These are phyloP conservation scores for Aleiodes leptofemur DNA, from an alignment of 2,888 invertebrate genomes.

Conservation along the genomic window DNA sequence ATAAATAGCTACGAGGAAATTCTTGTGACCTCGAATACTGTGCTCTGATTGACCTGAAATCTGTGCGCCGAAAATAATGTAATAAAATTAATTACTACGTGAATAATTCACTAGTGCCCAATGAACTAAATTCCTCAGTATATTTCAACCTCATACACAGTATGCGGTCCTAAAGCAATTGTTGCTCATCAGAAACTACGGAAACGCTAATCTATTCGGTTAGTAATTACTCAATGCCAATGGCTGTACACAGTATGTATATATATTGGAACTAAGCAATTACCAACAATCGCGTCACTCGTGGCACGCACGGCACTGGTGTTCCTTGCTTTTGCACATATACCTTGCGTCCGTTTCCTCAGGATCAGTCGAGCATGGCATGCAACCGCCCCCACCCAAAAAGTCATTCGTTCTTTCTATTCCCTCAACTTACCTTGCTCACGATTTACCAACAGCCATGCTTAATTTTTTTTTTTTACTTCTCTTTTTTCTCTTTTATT, in stretches of 20 bases:
- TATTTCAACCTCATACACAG: too few relatives aligned
- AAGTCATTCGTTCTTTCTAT: background rate
- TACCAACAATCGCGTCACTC: slow-evolving; percentile 29
- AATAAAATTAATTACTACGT: too few relatives aligned
- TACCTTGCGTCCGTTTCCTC: slow-evolving; percentile 25
- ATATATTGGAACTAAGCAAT: slow-evolving; percentile 18
- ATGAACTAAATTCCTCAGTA: too few relatives aligned
- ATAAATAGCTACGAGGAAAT: too few relatives aligned
- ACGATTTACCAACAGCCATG: background rate
- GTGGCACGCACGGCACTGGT: slow-evolving; percentile 29
- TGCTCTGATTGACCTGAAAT: too few relatives aligned
- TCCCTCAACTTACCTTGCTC: slow-evolving; percentile 1
- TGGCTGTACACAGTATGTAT: slow-evolving; percentile 7
- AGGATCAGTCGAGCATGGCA: slow-evolving; percentile 20
- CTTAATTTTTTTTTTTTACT: background rate
- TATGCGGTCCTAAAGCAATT: too few relatives aligned
- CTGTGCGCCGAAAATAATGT: too few relatives aligned
- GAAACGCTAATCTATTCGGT: slow-evolving; percentile 24
- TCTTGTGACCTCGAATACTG: too few relatives aligned
- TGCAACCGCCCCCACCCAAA: slow-evolving; percentile 16
- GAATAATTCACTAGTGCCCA: too few relatives aligned
- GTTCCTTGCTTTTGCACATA: slow-evolving; percentile 9
- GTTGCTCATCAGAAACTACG: too few relatives aligned
- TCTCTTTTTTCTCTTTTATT: too few relatives aligned
- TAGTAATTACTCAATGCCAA: slow-evolving; percentile 31